These are phyloP conservation scores for Falco rusticolus DNA, from an alignment of 2,797 vertebrate genomes.

Conservation along the genomic window DNA sequence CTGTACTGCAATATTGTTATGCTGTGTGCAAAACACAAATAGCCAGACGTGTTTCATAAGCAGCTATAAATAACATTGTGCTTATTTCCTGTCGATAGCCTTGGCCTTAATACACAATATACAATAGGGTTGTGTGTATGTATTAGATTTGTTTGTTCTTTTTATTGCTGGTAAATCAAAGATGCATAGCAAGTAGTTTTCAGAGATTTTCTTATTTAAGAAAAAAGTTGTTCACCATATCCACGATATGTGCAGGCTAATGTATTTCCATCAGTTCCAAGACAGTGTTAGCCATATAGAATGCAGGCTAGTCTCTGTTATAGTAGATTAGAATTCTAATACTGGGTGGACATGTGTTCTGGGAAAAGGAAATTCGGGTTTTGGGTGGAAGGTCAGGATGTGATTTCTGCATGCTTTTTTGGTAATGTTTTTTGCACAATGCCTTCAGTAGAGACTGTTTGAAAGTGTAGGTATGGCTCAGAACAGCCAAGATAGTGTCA, in stretches of 20 bases:
- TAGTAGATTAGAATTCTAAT: background rate
- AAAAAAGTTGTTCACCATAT: background rate
- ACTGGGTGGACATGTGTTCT: background rate
- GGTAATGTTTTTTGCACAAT: background rate
- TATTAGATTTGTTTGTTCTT: background rate
- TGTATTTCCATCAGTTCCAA: background rate
- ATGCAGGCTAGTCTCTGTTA: background rate
- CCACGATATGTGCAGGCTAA: background rate
- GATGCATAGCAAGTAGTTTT: background rate
- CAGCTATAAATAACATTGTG: slow-evolving; percentile 13
- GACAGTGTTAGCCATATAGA: background rate
- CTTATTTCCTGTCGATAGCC: slow-evolving; percentile 41
- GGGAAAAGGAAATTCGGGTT: background rate
- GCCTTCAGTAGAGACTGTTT: background rate
- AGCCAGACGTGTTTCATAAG: slow-evolving; percentile 5
- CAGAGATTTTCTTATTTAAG: background rate
- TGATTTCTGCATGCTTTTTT: background rate
- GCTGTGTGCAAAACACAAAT: background rate
- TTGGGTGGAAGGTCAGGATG: background rate
- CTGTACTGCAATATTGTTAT: background rate
- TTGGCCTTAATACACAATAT: slow-evolving; percentile 51
- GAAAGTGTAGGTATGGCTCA: background rate
- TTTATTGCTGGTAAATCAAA: background rate
- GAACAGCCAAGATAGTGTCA: background rate
- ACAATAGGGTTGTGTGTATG: background rate